Evolutionary conservation across 2,888 invertebrate species (phyloP).

Genomic region (Apotomis turbidana): DNA sequence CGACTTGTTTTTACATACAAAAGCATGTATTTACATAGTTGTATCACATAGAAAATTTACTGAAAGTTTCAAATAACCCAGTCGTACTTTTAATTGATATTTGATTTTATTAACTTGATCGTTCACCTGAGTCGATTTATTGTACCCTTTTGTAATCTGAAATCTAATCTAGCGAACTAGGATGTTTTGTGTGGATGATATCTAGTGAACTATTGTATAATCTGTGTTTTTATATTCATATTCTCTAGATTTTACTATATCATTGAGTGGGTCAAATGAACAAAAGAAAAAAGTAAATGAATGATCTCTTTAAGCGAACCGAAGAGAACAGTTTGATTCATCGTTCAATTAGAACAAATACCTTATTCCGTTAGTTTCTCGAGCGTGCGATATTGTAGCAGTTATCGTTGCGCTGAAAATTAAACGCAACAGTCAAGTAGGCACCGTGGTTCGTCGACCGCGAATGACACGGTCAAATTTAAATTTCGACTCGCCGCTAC

Average conservation of each 20-base stretch:
- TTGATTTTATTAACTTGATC: no score
- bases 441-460: slow-evolving; percentile 34
- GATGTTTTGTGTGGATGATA: no score
- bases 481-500: slow-evolving; percentile 34
- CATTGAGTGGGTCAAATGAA: neutral
- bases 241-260: neutral
- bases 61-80: no score
- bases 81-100: no score
- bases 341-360: slow-evolving; percentile 36
- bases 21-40: no score
- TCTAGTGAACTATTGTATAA: no score
- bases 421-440: slow-evolving; percentile 29
- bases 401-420: slow-evolving; percentile 37
- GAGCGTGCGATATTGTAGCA: slow-evolving; percentile 21
- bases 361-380: slow-evolving; percentile 33
- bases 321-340: slow-evolving; percentile 34
- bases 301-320: slow-evolving; percentile 23
- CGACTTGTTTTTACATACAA: no score
- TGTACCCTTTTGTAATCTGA: no score
- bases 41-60: no score
- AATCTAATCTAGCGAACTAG: no score
- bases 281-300: slow-evolving; percentile 12
- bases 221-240: no score
- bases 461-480: slow-evolving; percentile 40
- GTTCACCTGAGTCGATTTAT: no score